These are phyloP conservation scores for Actinemys pallida DNA, from an alignment of 2,113 vertebrate genomes.

Conservation along the genomic window DNA sequence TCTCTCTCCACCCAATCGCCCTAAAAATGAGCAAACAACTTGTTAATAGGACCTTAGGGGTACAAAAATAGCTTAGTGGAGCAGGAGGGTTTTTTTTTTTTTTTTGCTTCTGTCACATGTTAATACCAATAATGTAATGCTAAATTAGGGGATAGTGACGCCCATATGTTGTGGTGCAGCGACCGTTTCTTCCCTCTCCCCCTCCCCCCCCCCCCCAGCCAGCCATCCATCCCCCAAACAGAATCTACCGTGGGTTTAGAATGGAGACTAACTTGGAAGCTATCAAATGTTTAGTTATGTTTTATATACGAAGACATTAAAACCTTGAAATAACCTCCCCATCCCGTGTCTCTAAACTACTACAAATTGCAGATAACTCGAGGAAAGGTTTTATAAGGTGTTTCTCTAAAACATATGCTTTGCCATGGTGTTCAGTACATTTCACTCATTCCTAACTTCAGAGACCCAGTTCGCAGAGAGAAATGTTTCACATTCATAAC, in stretches of 20 bases:
- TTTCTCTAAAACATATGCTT: constrained; percentile 60
- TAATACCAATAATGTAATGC: constrained; percentile 53
- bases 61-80: constrained; percentile 25
- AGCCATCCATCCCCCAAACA: constrained; percentile 14
- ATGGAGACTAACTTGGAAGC: constrained; percentile 19
- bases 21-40: background rate
- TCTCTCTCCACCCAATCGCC: constrained; percentile 12
- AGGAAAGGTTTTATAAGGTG: constrained; percentile 62
- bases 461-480: constrained; percentile 38
- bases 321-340: background rate
- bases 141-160: constrained; percentile 11
- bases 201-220: constrained; percentile 2
- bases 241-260: constrained; percentile 55
- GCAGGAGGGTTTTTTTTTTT: background rate
- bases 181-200: constrained; percentile 23
- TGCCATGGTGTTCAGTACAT: constrained; percentile 57
- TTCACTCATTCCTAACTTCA: constrained; percentile 51
- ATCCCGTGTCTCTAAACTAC: background rate
- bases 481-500: constrained; percentile 77
- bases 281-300: constrained; percentile 51
- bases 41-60: constrained; percentile 14
- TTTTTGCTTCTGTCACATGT: constrained; percentile 54
- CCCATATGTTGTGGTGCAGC: constrained; percentile 37
- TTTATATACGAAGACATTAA: background rate
- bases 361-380: constrained; percentile 62